Base-by-base conservation (phyloP, 30 jellyfish, hydroid and myxozoan genomes). In the Mastigias papua region DNA sequence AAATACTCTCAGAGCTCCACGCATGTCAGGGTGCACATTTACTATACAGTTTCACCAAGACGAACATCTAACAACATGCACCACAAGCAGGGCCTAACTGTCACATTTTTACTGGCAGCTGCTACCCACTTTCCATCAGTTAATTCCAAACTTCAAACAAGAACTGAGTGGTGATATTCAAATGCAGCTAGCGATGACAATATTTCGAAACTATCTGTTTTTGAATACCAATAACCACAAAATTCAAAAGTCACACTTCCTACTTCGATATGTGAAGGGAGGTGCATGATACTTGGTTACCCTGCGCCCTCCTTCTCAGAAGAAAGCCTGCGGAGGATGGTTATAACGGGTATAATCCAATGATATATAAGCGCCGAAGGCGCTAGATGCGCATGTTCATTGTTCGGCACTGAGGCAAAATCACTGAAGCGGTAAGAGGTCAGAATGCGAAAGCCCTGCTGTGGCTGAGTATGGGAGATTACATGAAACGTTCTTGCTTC, bases 221-320 rank as follows among this genome's bases (percentile, higher is more conserved):
- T 54, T 2, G 27, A 6, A 54, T 54, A 11, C 23, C 17, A n/a
- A n/a, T n/a, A n/a, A 6, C 27, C 0, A 42, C 42, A 22, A 0
- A 17, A 63, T 15, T 7, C 23, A 1, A 10, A 19, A 23, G 8
- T 23, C 74, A 63, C 74, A 63, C 74, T 63, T 63, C 74, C 74
- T 63, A 63, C 74, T 63, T 10, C 74, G 21, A 10, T 54, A 63
- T 0, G 19, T 63, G 22, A 10, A 63, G 74, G 74, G 74, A 63
- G 74, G 74, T 63, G 74, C 74, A 63, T 15, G 35, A 63, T 1
- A 63, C 74, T 25, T 63, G 74, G 37, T 1, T 1, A 25, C 74
- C 74, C 74, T 63, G 74, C 23, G 74, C 22, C 74, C 74, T 63
- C 74, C 74, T 63, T 63, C 74, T 63, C 74, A 63, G 42, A 8